These are phyloP conservation scores for Drosophila insularis DNA, from an alignment of 1,140 invertebrate species.

Conservation along the genomic window DNA sequence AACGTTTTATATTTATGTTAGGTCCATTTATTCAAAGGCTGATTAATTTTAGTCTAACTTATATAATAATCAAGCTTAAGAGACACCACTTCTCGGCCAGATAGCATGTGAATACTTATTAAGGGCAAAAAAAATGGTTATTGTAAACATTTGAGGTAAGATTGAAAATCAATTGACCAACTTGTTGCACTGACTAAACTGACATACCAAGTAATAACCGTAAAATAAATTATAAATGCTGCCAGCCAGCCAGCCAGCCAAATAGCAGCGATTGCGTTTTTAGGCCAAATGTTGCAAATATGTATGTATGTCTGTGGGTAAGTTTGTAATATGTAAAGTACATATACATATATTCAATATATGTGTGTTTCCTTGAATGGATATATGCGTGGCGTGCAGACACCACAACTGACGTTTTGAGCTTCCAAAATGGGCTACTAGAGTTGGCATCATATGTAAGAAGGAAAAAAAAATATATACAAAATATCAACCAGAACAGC, in stretches of 20 bases:
- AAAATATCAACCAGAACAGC: conserved; percentile 41
- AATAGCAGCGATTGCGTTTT: conserved; percentile 51
- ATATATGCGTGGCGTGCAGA: conserved; percentile 53
- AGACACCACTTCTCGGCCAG: background rate
- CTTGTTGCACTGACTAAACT: conserved; percentile 44
- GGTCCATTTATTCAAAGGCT: background rate
- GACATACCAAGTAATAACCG: conserved; percentile 20
- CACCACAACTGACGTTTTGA: conserved; percentile 43
- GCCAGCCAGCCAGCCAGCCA: conserved; percentile 21
- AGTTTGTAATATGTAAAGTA: conserved; percentile 15
- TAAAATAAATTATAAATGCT: conserved; percentile 39
- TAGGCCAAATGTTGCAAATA: conserved; percentile 42
- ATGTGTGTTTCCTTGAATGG: conserved; percentile 4
- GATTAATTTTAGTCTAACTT: background rate
- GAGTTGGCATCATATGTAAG: conserved; percentile 17
- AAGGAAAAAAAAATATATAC: conserved; percentile 6
- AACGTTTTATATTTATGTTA: background rate
- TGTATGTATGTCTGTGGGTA: conserved; percentile 33
- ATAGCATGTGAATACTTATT: conserved; percentile 7
- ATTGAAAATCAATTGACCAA: conserved; percentile 46
- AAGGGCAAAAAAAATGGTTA: background rate
- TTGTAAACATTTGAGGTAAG: conserved; percentile 11
- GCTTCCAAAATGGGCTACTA: conserved; percentile 24
- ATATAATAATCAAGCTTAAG: background rate
- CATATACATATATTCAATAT: background rate